These are phyloP conservation scores for Polyommatus icarus DNA, from an alignment of 2,888 invertebrate genomes.

Conservation along the genomic window DNA sequence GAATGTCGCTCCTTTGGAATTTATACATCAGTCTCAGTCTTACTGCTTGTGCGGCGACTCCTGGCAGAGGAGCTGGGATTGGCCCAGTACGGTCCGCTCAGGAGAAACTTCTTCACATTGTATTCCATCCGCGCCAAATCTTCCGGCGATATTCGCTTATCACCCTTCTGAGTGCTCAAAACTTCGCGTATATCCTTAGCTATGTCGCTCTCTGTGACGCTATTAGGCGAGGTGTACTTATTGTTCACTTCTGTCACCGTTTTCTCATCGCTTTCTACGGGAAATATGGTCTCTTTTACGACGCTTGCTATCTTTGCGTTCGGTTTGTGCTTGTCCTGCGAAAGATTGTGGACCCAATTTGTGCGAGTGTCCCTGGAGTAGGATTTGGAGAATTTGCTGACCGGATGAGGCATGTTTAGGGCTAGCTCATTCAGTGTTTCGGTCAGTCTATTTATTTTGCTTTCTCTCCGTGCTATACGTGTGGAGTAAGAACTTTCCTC, in stretches of 20 bases:
- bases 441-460: constrained; percentile 63
- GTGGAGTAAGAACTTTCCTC: constrained; percentile 65
- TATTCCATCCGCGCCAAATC: constrained; percentile 88
- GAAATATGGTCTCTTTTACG: constrained; percentile 71
- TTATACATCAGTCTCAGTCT: constrained; percentile 80
- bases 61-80: constrained; percentile 56
- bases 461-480: constrained; percentile 59
- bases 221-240: constrained; percentile 53
- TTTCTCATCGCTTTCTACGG: constrained; percentile 64
- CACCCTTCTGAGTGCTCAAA: constrained; percentile 55
- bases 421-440: constrained; percentile 72
- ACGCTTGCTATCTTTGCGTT: constrained; percentile 56
- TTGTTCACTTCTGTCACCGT: constrained; percentile 65
- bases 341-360: constrained; percentile 55
- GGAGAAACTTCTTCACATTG: constrained; percentile 87
- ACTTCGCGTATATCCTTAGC: constrained; percentile 56
- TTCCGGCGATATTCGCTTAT: constrained; percentile 73
- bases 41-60: constrained; percentile 76
- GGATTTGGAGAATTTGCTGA: constrained; percentile 69
- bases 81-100: constrained; percentile 78
- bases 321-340: constrained; percentile 43
- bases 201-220: constrained; percentile 52
- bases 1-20: constrained; percentile 54
- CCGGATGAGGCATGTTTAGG: constrained; percentile 74
- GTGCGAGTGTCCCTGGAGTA: constrained; percentile 58